Evolutionary conservation across 2,888 invertebrate genomes (phyloP).

Genomic region (Limnephilus auricula): DNA sequence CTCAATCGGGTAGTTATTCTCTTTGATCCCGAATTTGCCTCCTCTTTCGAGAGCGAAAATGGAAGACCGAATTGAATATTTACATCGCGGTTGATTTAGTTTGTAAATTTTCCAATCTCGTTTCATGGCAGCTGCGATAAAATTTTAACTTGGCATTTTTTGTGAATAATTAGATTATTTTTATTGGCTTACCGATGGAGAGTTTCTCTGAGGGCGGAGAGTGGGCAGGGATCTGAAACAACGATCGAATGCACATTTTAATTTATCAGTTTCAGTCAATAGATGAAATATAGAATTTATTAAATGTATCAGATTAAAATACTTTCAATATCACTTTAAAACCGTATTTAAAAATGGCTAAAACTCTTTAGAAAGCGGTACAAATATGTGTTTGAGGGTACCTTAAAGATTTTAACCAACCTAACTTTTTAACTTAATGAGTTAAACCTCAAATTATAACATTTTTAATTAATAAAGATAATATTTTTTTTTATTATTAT

Average conservation of each 20-base stretch:
- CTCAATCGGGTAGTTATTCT: conserved; percentile 21
- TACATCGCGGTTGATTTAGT: conserved; percentile 45
- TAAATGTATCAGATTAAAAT: not conserved
- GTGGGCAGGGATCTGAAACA: conserved; percentile 22
- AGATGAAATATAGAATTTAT: not conserved
- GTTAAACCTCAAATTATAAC: too few species aligned
- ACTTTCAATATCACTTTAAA: too few species aligned
- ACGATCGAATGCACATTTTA: not conserved
- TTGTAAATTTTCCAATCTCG: conserved; percentile 38
- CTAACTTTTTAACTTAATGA: too few species aligned
- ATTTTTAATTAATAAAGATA: too few species aligned
- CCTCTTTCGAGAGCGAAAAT: conserved; percentile 28
- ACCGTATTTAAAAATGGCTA: too few species aligned
- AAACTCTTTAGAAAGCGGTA: too few species aligned
- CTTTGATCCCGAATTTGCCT: conserved; percentile 42
- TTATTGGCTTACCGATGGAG: conserved; percentile 34
- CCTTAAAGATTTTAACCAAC: too few species aligned
- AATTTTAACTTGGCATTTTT: conserved; percentile 12
- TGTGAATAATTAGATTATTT: not conserved
- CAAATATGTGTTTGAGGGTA: too few species aligned
- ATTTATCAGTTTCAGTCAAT: not conserved
- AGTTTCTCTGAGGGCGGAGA: conserved; percentile 36
- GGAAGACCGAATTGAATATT: conserved; percentile 26
- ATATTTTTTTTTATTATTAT: too few species aligned
- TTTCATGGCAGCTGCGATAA: conserved; percentile 40